These are phyloP conservation scores for Grus americana DNA, from an alignment of 2,113 vertebrate species.

Conservation along the genomic window DNA sequence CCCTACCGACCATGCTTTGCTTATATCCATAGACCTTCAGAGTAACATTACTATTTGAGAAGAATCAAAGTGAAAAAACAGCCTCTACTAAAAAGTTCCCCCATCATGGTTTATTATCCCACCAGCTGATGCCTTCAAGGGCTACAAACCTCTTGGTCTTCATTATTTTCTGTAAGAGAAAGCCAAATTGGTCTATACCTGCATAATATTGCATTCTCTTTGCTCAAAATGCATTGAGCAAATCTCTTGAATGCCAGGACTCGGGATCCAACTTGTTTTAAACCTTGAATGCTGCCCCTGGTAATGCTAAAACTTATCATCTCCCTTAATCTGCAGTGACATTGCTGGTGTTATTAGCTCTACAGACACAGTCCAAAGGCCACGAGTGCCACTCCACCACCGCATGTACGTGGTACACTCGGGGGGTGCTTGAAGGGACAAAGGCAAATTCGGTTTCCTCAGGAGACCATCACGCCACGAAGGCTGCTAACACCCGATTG, in stretches of 20 bases:
- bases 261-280: not conserved
- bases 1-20: not conserved
- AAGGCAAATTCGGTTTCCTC: not conserved
- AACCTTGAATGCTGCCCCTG: not conserved
- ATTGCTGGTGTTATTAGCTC: not conserved
- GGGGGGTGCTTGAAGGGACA: not conserved
- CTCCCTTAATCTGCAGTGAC: not conserved
- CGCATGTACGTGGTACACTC: accelerated
- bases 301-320: not conserved
- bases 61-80: not conserved
- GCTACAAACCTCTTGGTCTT: not conserved
- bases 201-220: not conserved
- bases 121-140: not conserved
- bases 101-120: not conserved
- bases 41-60: not conserved
- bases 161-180: not conserved
- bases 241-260: not conserved
- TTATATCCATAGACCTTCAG: not conserved
- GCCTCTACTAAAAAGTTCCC: not conserved
- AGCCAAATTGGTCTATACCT: not conserved
- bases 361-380: not conserved
- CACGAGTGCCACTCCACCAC: not conserved
- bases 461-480: too few relatives aligned
- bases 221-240: not conserved
- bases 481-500: not conserved